phyloP scores from a whole-genome alignment of 2,797 vertebrate species.

The Tangara arthus region DNA sequence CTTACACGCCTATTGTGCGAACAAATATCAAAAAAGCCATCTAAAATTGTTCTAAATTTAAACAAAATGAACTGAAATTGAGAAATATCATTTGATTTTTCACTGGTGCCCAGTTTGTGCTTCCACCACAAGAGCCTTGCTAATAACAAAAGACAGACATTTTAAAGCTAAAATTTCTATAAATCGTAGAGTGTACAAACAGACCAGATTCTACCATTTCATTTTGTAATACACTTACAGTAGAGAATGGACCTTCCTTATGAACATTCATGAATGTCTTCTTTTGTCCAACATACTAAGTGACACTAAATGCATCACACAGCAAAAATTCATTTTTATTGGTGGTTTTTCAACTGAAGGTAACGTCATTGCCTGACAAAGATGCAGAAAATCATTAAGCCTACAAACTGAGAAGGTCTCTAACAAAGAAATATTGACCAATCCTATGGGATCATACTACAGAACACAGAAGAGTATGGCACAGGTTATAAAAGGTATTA shows the following conservation, averaged over 20 bases:
- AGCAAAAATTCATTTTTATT: background rate
- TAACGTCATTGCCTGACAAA: background rate
- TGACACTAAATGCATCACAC: background rate
- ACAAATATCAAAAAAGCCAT: background rate
- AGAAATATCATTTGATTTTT: slow-evolving; percentile 1
- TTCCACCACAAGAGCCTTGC: background rate
- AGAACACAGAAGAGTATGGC: background rate
- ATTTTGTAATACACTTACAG: background rate
- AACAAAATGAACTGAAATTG: slow-evolving; percentile 17
- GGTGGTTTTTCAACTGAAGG: background rate
- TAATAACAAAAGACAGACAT: background rate
- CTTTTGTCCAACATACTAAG: background rate
- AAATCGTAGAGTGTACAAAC: background rate
- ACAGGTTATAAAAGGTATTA: background rate
- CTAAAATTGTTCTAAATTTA: background rate
- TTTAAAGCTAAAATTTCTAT: background rate
- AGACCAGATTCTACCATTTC: background rate
- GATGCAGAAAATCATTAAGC: background rate
- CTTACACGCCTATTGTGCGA: background rate
- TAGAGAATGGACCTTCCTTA: background rate
- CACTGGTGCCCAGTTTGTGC: background rate
- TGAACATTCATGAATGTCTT: background rate
- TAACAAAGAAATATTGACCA: background rate
- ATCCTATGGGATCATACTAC: background rate
- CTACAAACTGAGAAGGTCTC: background rate